These are phyloP conservation scores for Paramormyrops kingsleyae DNA, from an alignment of 2,113 vertebrate species.

Conservation along the genomic window DNA sequence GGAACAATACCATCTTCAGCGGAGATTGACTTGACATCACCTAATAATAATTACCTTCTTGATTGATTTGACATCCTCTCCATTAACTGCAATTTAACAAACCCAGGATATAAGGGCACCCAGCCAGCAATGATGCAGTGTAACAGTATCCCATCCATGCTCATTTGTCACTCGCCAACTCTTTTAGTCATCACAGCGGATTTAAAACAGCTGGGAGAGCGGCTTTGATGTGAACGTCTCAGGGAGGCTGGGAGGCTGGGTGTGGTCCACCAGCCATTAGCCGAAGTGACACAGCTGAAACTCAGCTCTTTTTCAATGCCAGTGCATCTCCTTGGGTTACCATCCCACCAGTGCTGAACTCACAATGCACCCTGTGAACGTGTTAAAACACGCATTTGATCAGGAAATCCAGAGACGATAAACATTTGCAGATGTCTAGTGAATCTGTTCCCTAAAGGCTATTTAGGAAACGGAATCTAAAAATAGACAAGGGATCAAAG, in stretches of 20 bases:
- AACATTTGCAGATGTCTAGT: not conserved
- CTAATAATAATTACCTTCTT: not conserved
- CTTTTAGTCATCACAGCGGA: slow-evolving; percentile 44
- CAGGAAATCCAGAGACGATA: not conserved
- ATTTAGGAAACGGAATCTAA: not conserved
- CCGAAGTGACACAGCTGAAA: not conserved
- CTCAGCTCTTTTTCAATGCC: not conserved
- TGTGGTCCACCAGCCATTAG: not conserved
- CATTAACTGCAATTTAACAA: not conserved
- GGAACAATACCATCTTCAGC: slow-evolving; percentile 27
- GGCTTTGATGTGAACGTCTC: slow-evolving; percentile 14
- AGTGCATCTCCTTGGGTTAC: not conserved
- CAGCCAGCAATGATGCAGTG: not conserved
- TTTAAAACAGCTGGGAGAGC: slow-evolving; percentile 22
- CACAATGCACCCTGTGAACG: not conserved
- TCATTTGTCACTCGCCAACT: slow-evolving; percentile 11
- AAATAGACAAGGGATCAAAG: not conserved
- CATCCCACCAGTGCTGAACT: not conserved
- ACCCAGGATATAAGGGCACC: not conserved
- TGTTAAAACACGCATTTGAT: not conserved
- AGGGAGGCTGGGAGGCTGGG: not conserved
- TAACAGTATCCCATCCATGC: not conserved
- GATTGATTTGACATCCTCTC: not conserved
- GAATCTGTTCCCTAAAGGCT: not conserved
- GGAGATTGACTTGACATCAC: not conserved